These are phyloP conservation scores for Osmerus eperlanus DNA, from an alignment of 2,113 vertebrate species.

Conservation along the genomic window DNA sequence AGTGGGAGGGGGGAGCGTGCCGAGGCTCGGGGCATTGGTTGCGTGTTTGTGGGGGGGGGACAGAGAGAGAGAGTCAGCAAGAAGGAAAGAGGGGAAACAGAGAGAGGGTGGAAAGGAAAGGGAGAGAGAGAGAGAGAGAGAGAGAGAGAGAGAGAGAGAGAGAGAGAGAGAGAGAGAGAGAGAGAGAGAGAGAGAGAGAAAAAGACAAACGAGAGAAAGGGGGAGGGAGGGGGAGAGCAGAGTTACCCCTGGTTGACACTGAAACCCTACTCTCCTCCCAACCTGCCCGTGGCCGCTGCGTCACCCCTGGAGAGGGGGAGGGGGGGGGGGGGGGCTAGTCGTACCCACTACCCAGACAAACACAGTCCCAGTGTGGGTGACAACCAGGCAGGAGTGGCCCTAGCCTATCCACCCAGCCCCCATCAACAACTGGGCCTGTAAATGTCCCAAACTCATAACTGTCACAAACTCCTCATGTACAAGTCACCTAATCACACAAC, in stretches of 20 bases:
- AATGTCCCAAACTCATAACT: slow-evolving; percentile 37
- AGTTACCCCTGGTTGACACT: slow-evolving; percentile 58
- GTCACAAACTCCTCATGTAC: slow-evolving; percentile 46
- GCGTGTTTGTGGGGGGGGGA: slow-evolving; percentile 13
- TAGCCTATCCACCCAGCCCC: slow-evolving; percentile 7
- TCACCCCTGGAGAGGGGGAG: slow-evolving; percentile 37
- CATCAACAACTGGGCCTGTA: slow-evolving; percentile 45
- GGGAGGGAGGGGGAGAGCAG: slow-evolving; percentile 24
- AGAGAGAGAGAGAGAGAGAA: too few relatives aligned
- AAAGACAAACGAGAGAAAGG: too few relatives aligned
- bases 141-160: too few relatives aligned
- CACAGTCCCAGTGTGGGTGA: slow-evolving; percentile 40
- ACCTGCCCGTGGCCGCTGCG: slow-evolving; percentile 47
- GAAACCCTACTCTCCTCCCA: slow-evolving; percentile 61
- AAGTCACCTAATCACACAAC: slow-evolving; percentile 41
- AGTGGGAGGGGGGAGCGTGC: slow-evolving; percentile 8
- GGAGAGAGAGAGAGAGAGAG: too few relatives aligned
- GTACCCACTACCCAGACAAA: slow-evolving; percentile 20
- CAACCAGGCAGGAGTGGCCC: slow-evolving; percentile 20
- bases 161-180: too few relatives aligned
- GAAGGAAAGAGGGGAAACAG: too few relatives aligned
- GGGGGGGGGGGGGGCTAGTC: slow-evolving; percentile 13
- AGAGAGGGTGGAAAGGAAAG: too few relatives aligned
- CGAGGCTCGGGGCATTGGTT: slow-evolving; percentile 7
- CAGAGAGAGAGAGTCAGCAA: slow-evolving; percentile 10